Percentiles rank a stretch among this genome's conserved stretches.
phyloP scores from a whole-genome alignment of 2,888 invertebrate genomes.

The Pachycephus smyrnensis region DNA sequence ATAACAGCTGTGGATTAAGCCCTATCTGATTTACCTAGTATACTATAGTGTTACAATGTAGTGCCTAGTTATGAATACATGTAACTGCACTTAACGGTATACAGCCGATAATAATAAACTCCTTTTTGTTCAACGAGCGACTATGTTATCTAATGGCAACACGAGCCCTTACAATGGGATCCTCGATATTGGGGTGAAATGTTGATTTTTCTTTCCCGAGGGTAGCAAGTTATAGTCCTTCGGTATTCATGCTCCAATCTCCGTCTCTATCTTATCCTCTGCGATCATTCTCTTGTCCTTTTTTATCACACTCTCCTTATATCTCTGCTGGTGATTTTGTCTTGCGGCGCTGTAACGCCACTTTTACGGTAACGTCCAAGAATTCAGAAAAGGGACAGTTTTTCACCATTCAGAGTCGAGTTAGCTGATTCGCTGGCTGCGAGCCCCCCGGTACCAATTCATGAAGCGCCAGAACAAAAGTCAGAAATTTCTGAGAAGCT shows the following conservation, averaged over 20 bases:
- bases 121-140: not conserved
- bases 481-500: slow-evolving; percentile 19
- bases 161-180: not conserved
- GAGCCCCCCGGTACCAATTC: not conserved
- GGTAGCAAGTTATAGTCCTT: not conserved
- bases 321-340: not conserved
- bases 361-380: not conserved
- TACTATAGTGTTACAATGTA: not conserved
- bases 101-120: not conserved
- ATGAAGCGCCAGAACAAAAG: slow-evolving; percentile 3
- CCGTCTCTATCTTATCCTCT: not conserved
- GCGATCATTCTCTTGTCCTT: not conserved
- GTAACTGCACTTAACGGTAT: not conserved
- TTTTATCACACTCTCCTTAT: not conserved
- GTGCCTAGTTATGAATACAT: not conserved
- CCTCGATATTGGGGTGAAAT: not conserved
- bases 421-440: not conserved
- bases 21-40: not conserved
- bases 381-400: not conserved
- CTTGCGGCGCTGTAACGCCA: not conserved
- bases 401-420: not conserved
- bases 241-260: not conserved
- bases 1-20: not conserved
- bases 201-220: not conserved
- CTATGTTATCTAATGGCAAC: not conserved